Evolutionary conservation across 2,888 invertebrate genomes (phyloP).

Genomic region (Hesperia comma): DNA sequence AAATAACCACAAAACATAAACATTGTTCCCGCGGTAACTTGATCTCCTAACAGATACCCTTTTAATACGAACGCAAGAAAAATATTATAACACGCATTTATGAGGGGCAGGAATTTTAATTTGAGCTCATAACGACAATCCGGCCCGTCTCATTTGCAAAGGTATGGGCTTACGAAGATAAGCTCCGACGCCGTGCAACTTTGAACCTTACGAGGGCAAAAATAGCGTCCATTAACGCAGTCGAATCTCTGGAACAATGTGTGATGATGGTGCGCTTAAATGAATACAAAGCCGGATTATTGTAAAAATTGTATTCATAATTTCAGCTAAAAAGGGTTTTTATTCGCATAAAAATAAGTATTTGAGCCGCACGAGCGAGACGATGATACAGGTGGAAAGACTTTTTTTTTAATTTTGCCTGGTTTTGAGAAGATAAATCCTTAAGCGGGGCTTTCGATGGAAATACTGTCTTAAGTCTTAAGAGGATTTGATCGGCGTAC

Average conservation of each 20-base stretch:
- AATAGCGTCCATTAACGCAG: constrained; percentile 6
- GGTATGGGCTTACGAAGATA: constrained; percentile 35
- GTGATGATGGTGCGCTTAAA: constrained; percentile 31
- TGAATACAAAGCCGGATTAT: constrained; percentile 34
- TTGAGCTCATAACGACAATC: constrained; percentile 37
- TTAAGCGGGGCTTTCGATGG: too few species aligned
- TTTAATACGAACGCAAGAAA: constrained; percentile 35
- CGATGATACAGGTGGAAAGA: constrained; percentile 4
- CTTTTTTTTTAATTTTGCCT: too few species aligned
- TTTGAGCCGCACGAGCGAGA: constrained; percentile 15
- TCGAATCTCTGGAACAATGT: constrained; percentile 23
- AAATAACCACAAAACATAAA: constrained; percentile 20
- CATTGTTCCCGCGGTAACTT: constrained; percentile 20
- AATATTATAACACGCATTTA: constrained; percentile 39
- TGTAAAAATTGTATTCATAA: constrained; percentile 37
- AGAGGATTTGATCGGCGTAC: too few species aligned
- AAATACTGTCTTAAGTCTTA: too few species aligned
- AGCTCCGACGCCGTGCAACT: constrained; percentile 16
- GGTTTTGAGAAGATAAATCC: too few species aligned
- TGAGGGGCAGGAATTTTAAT: constrained; percentile 36
- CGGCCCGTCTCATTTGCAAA: constrained; percentile 35
- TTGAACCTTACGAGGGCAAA: neutral
- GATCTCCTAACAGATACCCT: constrained; percentile 33
- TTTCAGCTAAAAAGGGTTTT: constrained; percentile 21
- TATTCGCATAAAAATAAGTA: constrained; percentile 19